Evolutionary conservation across 2,888 invertebrate species (phyloP), one percentile per base, ranked within the genome.

Genomic region (Spilarctia lutea): DNA sequence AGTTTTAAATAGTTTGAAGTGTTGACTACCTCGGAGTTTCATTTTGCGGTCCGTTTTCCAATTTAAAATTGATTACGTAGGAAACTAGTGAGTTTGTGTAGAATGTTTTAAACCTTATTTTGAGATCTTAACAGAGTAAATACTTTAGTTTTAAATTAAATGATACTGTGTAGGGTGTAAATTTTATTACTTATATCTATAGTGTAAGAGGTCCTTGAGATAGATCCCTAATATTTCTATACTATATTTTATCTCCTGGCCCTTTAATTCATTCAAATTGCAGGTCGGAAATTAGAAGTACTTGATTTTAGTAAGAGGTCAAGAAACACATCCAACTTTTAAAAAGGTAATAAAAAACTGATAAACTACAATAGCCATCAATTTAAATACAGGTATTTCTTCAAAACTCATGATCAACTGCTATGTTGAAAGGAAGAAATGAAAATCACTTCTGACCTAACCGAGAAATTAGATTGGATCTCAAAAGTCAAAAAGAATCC

Each of bases 11-110:
- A 27, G 27, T 27, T 60, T 60, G 11, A 27, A 27, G 60, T 60
- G 27, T 27, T 60, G 27, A 27, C 27, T 60, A 27, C 60, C 27
- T 27, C 60, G 60, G 60, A 27, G 27, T 60, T 60, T 13, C 11
- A 60, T 60, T 56, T 60, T 60, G 60, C 60, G 27, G 60, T 27
- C 13, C 27, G 60, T 60, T 60, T 52, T 60, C 60, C 60, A 60
- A 60, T 60, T 60, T 60, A 27, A 60, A 60, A 60, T 60, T 60
- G n/a, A n/a, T 60, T 60, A 60, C 27, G 56, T 56, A 56, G 3
- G 13, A 3, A 56, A 27, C 13, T 13, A 27, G 3, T 27, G 56
- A 56, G 56, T 56, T 56, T 27, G 27, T 27, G 24, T 56, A 27
- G 27, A 56, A 56, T 56, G 56, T 56, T 56, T 56, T 56, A n/a